These are phyloP conservation scores for Dicycla oo DNA, from an alignment of 2,888 invertebrate species.

Conservation along the genomic window DNA sequence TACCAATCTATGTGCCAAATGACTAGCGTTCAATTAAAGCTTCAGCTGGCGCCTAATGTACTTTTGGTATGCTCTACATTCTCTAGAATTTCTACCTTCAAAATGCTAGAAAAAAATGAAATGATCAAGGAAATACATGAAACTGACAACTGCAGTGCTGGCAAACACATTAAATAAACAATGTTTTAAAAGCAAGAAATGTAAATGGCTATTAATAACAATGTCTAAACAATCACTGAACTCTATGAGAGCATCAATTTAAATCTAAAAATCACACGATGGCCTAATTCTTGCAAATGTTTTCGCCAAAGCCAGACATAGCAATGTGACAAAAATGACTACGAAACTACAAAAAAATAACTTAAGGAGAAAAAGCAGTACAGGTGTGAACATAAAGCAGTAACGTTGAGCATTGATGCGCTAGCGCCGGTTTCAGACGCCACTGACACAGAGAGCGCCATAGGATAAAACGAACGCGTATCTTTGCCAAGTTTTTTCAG, in stretches of 20 bases:
- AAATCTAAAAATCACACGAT: constrained; percentile 33
- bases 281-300: constrained; percentile 34
- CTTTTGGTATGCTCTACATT: constrained; percentile 49
- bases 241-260: constrained; percentile 17
- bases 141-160: constrained; percentile 22
- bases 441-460: constrained; percentile 80
- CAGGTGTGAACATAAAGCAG: constrained; percentile 41
- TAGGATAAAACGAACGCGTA: constrained; percentile 75
- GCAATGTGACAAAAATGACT: constrained; percentile 27
- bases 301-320: constrained; percentile 45
- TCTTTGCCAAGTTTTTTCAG: constrained; percentile 85
- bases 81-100: constrained; percentile 26
- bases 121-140: constrained; percentile 7
- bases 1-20: constrained; percentile 69
- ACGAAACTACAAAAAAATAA: constrained; percentile 8
- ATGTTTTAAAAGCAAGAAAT: constrained; percentile 26
- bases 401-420: constrained; percentile 48
- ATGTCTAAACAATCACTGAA: constrained; percentile 31
- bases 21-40: constrained; percentile 72
- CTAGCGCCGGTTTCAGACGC: constrained; percentile 74
- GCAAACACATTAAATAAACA: constrained; percentile 21
- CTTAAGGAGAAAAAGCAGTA: constrained; percentile 5
- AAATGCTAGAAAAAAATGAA: constrained; percentile 1
- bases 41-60: constrained; percentile 60
- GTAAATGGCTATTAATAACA: constrained; percentile 30